These are phyloP conservation scores for Cygnus buccinator DNA, from an alignment of 2,113 vertebrate species.

Conservation along the genomic window DNA sequence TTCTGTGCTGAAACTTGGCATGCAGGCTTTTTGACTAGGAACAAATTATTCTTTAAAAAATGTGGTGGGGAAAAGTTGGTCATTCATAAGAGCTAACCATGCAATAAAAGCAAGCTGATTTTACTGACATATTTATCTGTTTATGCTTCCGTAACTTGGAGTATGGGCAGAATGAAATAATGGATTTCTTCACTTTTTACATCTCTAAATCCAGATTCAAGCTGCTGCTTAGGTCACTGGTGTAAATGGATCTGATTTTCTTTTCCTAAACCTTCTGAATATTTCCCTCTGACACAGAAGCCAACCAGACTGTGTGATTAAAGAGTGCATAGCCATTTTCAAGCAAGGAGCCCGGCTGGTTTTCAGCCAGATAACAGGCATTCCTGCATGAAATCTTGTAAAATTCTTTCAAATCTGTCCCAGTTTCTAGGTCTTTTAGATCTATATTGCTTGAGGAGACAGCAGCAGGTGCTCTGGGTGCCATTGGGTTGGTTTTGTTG, in stretches of 20 bases:
- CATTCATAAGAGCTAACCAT: conserved; percentile 21
- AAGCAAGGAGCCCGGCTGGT: not conserved
- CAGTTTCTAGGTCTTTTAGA: not conserved
- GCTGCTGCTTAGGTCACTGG: not conserved
- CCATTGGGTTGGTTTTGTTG: not conserved
- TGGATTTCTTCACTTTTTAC: not conserved
- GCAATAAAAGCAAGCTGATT: conserved; percentile 36
- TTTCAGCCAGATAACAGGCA: not conserved
- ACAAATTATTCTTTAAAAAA: conserved; percentile 49
- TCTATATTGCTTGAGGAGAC: not conserved
- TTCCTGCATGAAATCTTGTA: not conserved
- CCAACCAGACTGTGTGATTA: not conserved
- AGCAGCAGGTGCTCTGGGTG: not conserved
- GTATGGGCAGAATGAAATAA: not conserved
- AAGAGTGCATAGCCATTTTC: not conserved
- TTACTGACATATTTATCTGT: conserved; percentile 32
- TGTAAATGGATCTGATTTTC: not conserved
- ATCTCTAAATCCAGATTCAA: not conserved
- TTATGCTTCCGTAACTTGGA: not conserved
- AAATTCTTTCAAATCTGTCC: not conserved
- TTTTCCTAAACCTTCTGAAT: not conserved
- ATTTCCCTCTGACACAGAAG: not conserved
- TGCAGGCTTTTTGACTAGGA: conserved; percentile 15
- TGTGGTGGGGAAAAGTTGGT: not conserved
- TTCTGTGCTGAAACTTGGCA: conserved; percentile 43